Base-by-base conservation (phyloP, 2,888 invertebrate genomes). In the Taphrorychus bicolor region DNA sequence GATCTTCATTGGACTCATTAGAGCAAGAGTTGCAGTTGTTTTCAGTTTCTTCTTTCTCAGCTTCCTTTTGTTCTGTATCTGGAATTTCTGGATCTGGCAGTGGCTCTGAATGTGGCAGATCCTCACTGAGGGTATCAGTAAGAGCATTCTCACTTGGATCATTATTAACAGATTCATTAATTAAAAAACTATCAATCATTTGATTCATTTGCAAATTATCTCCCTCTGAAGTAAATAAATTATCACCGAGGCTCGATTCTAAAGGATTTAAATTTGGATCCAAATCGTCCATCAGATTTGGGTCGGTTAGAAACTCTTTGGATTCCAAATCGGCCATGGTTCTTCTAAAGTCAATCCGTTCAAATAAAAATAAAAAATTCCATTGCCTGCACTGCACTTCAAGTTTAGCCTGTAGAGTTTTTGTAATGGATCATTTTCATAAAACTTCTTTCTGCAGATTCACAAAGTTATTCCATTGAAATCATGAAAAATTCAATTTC, bases 281-380 rank as follows among this genome's bases (percentile, higher is more conserved):
- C 53, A 70, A 56, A 42, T 69, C 67, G 59, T 53, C 48, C 67
- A 70, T 40, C 57, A 69, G 71, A 73, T 72, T 76, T 63, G 72
- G 72, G 66, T 77, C 77, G 63, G 72, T 72, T 62, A 75, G 70
- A 72, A 76, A 75, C 63, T 73, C 65, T 72, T 76, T 76, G 45
- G 63, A 17, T 49, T 75, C 77, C 52, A 76, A 21, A 52, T 75
- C 77, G 49, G 77, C 76, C 77, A 77, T 77, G 69, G 73, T 32
- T 9, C 32, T 32, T n/a, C n/a, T n/a, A n/a, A n/a, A n/a, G n/a
- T n/a, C n/a, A n/a, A n/a, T n/a, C n/a, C n/a, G n/a, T n/a, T n/a
- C n/a, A n/a, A n/a, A n/a, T n/a, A n/a, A n/a, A n/a, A n/a, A n/a
- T n/a, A n/a, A n/a, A n/a, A n/a, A n/a, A n/a, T n/a, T n/a, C n/a